Evolutionary conservation across 2,888 invertebrate species (phyloP), one percentile per base, ranked within the genome.

Genomic region (Cacoxenus indagator): DNA sequence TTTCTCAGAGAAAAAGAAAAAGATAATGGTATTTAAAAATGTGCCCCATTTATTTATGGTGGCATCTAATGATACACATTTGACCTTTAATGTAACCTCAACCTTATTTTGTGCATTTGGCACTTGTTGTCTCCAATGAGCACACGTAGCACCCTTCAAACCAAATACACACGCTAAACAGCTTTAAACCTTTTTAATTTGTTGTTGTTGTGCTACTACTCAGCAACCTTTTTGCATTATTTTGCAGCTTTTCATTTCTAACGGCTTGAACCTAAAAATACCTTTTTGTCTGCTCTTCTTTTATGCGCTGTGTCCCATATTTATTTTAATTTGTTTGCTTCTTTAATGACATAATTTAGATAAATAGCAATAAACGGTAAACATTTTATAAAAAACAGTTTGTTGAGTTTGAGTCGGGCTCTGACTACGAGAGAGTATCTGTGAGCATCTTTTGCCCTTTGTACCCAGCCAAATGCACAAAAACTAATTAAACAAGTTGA

Each of bases 341-440:
- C 65, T 69, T 75, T 71, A 70, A 73, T 70, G 67, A 78, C 78
- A 79, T 79, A 78, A 79, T 82, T 78, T 76, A 73, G 74, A 80
- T 82, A 71, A 82, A 80, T 82, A 59, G 43, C 61, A 61, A 43
- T 22, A 24, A 61, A 59, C 4, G 31, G 9, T 27, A 59, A 22
- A 59, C 27, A 59, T 66, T 57, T 66, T 66, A 66, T 27, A 66
- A 45, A 65, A 48, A 48, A 5, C n/a, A n/a, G n/a, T n/a, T n/a
- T n/a, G n/a, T n/a, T n/a, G n/a, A n/a, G n/a, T n/a, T n/a, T n/a
- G n/a, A n/a, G n/a, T n/a, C n/a, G n/a, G n/a, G n/a, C n/a, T n/a
- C n/a, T n/a, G n/a, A n/a, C n/a, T n/a, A n/a, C n/a, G n/a, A n/a
- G n/a, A n/a, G n/a, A n/a, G n/a, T n/a, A n/a, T n/a, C n/a, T n/a